Conservation (phyloP, 2,113 vertebrate genomes). For the Pteruthius melanotis region DNA sequence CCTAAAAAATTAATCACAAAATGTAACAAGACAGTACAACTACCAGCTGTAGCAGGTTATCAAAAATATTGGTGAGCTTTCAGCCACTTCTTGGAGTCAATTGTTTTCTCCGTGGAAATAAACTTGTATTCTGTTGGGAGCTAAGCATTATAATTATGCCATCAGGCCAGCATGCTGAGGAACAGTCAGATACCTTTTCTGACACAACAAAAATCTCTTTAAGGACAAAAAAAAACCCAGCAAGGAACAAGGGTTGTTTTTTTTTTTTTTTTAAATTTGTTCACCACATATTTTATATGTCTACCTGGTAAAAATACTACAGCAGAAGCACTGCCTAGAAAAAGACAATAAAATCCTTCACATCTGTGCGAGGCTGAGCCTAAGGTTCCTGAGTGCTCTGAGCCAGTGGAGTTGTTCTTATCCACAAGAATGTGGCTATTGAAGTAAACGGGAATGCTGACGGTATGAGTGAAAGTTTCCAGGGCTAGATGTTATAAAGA, state of each 20-base stretch:
- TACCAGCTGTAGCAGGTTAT: neutral
- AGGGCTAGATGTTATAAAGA: neutral
- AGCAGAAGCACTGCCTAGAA: neutral
- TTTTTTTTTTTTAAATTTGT: neutral
- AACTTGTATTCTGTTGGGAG: neutral
- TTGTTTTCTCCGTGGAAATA: neutral
- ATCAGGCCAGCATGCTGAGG: neutral
- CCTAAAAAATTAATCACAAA: neutral
- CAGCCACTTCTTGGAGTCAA: neutral
- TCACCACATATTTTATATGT: neutral
- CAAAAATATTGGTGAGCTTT: neutral
- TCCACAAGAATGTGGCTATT: neutral
- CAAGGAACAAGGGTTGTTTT: rapidly evolving
- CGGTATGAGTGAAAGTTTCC: slow-evolving; percentile 39
- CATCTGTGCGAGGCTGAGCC: neutral
- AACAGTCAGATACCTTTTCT: neutral
- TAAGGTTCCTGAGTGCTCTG: neutral
- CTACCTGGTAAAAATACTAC: neutral
- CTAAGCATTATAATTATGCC: neutral
- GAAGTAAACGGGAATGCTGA: neutral
- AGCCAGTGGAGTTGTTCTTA: neutral
- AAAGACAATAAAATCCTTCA: neutral
- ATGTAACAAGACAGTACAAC: neutral
- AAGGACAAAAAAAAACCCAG: neutral
- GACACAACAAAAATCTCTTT: neutral